phyloP scores from a whole-genome alignment of 2,113 vertebrate genomes.

The Varanus salvator region DNA sequence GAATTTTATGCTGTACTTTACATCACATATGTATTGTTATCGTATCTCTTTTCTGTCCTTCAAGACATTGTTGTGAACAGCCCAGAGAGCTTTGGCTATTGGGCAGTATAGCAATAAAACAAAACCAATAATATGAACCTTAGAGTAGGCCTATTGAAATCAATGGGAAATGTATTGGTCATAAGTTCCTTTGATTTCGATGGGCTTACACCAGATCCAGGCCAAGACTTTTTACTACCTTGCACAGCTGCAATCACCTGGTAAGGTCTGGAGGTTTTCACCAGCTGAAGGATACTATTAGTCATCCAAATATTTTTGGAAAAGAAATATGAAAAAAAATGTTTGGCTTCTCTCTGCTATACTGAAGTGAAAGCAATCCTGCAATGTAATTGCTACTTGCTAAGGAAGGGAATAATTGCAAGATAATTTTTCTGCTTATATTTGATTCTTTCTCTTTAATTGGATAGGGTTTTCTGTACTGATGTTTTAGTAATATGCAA shows the following conservation, averaged over 20 bases:
- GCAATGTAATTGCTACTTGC: conserved; percentile 51
- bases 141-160: neutral
- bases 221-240: conserved; percentile 30
- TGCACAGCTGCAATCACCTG: neutral
- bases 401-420: conserved; percentile 55
- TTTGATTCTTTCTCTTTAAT: conserved; percentile 37
- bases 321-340: neutral
- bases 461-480: conserved; percentile 24
- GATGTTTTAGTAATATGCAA: conserved; percentile 27
- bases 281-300: neutral
- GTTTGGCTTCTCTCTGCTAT: conserved; percentile 25
- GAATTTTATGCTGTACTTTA: too few species aligned
- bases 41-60: too few species aligned
- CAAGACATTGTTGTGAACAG: too few species aligned
- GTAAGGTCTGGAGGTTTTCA: neutral
- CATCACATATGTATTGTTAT: too few species aligned
- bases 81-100: too few species aligned
- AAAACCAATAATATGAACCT: neutral
- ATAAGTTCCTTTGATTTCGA: neutral
- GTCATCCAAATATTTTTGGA: conserved; percentile 15
- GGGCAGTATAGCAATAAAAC: too few species aligned
- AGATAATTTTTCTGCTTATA: conserved; percentile 39
- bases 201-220: neutral
- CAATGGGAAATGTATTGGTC: neutral
- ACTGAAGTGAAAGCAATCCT: conserved; percentile 38